These are phyloP conservation scores for Nymphalis urticae DNA, from an alignment of 2,888 invertebrate genomes.

Conservation along the genomic window DNA sequence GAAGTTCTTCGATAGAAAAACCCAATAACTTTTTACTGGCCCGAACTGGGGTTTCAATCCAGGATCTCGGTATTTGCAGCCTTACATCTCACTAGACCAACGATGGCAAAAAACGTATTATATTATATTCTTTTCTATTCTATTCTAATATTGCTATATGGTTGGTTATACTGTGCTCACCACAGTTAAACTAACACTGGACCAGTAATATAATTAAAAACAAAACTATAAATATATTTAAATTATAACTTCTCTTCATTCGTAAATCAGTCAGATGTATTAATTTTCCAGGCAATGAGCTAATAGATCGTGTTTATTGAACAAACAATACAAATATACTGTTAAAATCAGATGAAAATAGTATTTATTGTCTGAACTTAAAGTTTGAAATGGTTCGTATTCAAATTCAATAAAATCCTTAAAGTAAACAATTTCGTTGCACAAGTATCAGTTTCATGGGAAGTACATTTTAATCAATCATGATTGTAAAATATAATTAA, in stretches of 20 bases:
- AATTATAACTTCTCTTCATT: slow-evolving; percentile 16
- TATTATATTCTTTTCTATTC: too few relatives aligned
- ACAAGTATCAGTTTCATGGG: slow-evolving; percentile 20
- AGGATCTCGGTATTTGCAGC: too few relatives aligned
- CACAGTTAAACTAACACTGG: too few relatives aligned
- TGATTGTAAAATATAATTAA: slow-evolving; percentile 4
- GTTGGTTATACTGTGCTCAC: too few relatives aligned
- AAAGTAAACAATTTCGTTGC: slow-evolving; percentile 21
- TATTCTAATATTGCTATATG: too few relatives aligned
- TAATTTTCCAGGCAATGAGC: slow-evolving; percentile 35
- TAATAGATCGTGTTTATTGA: slow-evolving; percentile 34
- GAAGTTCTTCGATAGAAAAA: too few relatives aligned
- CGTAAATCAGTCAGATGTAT: slow-evolving; percentile 39
- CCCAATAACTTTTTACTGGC: too few relatives aligned
- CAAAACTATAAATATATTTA: background rate
- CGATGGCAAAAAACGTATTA: too few relatives aligned
- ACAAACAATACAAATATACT: slow-evolving; percentile 13
- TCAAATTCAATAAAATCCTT: slow-evolving; percentile 9
- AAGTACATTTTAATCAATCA: slow-evolving; percentile 22
- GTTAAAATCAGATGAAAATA: background rate
- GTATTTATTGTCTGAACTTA: background rate
- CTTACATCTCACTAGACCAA: too few relatives aligned
- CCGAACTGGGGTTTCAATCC: too few relatives aligned
- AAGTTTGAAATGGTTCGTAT: slow-evolving; percentile 11
- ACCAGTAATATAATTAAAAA: too few relatives aligned